A percentile compares a stretch with the other conserved stretches of the same genome.
phyloP scores from a whole-genome alignment of 2,888 invertebrate species.

The Apotomis turbidana region DNA sequence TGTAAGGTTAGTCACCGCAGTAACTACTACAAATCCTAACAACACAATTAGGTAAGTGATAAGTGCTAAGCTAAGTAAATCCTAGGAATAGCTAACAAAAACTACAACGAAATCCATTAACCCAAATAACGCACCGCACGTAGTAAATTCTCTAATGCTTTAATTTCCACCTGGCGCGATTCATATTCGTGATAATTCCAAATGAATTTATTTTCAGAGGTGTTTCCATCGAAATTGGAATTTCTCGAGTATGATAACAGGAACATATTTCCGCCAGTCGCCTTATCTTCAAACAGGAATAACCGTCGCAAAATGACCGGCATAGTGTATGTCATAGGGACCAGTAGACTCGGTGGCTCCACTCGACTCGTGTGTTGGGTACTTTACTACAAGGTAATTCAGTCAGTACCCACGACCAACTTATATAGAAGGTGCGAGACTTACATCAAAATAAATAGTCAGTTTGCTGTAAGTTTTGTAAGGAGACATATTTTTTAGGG shows the following conservation, averaged over 20 bases:
- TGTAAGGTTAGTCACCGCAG: background rate
- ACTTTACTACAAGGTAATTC: no score
- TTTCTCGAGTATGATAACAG: slow-evolving; percentile 56
- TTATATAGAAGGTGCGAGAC: no score
- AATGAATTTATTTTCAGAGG: slow-evolving; percentile 45
- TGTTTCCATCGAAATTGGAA: slow-evolving; percentile 50
- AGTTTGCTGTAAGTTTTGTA: no score
- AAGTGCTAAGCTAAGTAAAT: background rate
- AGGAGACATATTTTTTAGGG: no score
- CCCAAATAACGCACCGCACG: slow-evolving; percentile 26
- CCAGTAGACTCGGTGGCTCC: background rate
- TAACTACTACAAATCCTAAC: background rate
- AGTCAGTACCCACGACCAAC: no score
- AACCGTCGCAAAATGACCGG: background rate
- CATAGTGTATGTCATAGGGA: background rate
- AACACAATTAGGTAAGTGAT: background rate
- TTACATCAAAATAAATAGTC: no score
- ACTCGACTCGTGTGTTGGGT: no score
- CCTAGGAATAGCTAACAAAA: slow-evolving; percentile 17
- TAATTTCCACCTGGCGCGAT: slow-evolving; percentile 41
- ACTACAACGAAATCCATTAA: slow-evolving; percentile 29
- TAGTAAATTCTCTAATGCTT: slow-evolving; percentile 36
- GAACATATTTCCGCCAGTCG: slow-evolving; percentile 61
- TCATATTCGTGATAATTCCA: slow-evolving; percentile 41
- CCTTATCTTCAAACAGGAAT: slow-evolving; percentile 46